Base-by-base conservation (phyloP, 2,888 invertebrate genomes). In the Doris montereyensis region DNA sequence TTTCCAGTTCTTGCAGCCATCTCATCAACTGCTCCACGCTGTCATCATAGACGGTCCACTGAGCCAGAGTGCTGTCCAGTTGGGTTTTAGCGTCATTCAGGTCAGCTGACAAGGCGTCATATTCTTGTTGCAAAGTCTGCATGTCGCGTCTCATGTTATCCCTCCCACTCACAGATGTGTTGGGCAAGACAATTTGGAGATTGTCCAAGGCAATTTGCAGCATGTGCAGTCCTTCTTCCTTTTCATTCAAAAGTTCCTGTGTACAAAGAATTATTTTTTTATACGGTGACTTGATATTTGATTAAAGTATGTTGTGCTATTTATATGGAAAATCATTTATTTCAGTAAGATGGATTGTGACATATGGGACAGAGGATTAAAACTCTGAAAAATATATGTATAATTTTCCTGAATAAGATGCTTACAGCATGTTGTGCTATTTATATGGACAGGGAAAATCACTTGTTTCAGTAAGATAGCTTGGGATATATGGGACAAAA, bases 11-110 rank as follows among this genome's bases (percentile, higher is more conserved):
- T 32, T 93, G 93, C 76, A 98, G 91, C 97, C 97, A 97, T 67
- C 93, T 93, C 84, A 95, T 94, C 5, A 97, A 94, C 71, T 93
- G 94, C 78, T 95, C 95, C 13, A 95, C 94, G 84, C 95, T 95
- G 87, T 97, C 97, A 90, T 97, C 97, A 89, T 97, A 97, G 1
- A 96, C 96, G n/a, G 95, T 95, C 97, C 97, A 98, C 86, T 95
- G 97, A 89, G 97, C 95, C 78, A 97, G 93, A 91, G 96, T 96
- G 0, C 95, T 94, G 91, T 97, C 96, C 35, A 97, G 93, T 86
- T 96, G 95, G 78, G 96, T 94, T 77, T 86, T 85, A 0, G 85
- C 84, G 35, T 95, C 95, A 73, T 94, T 93, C 76, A 97, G 95
- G 77, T 95, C 95, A 85, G 95, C 96, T 76, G 95, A 95, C 0